A percentile compares a stretch with the other conserved stretches of the same genome.
These are phyloP conservation scores for Drosophila subpulchrella DNA, from an alignment of 1,140 invertebrate species.

Conservation along the genomic window DNA sequence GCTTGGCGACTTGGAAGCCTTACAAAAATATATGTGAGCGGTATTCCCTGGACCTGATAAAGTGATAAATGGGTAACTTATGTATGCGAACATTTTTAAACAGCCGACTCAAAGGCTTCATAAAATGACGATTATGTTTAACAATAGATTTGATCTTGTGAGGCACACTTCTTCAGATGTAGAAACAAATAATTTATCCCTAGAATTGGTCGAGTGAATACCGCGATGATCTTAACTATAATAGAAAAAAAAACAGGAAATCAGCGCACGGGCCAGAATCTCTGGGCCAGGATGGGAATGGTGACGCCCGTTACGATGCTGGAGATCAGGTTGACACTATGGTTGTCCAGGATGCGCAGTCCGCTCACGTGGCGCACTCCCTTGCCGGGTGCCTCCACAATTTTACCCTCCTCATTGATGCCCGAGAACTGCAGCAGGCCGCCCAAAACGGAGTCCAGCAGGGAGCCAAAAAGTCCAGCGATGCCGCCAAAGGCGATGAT, in stretches of 20 bases:
- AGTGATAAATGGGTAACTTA: background rate
- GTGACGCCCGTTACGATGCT: constrained; percentile 90
- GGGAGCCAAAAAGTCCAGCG: constrained; percentile 91
- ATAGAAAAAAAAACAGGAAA: background rate
- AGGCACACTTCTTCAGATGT: background rate
- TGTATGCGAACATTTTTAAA: no score
- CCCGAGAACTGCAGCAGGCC: constrained; percentile 95
- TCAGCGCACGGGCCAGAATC: constrained; percentile 86
- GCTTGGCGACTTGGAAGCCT: constrained; percentile 42
- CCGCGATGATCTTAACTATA: background rate
- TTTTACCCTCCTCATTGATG: constrained; percentile 88
- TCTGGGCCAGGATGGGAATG: constrained; percentile 89
- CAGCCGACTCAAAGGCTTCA: background rate
- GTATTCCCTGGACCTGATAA: background rate
- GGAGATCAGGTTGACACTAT: constrained; percentile 94
- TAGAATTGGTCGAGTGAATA: background rate
- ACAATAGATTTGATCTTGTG: background rate
- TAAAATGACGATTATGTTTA: background rate
- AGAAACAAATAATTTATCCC: background rate
- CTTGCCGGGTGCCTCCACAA: constrained; percentile 91
- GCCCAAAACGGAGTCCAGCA: constrained; percentile 93
- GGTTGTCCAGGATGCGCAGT: constrained; percentile 92
- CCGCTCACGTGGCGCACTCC: constrained; percentile 92
- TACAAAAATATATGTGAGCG: constrained; percentile 50
- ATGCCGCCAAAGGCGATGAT: constrained; percentile 89